Percentiles rank a stretch among this genome's conserved stretches.
These are phyloP conservation scores for Aplochiton taeniatus DNA, from an alignment of 2,797 vertebrate genomes.

Conservation along the genomic window DNA sequence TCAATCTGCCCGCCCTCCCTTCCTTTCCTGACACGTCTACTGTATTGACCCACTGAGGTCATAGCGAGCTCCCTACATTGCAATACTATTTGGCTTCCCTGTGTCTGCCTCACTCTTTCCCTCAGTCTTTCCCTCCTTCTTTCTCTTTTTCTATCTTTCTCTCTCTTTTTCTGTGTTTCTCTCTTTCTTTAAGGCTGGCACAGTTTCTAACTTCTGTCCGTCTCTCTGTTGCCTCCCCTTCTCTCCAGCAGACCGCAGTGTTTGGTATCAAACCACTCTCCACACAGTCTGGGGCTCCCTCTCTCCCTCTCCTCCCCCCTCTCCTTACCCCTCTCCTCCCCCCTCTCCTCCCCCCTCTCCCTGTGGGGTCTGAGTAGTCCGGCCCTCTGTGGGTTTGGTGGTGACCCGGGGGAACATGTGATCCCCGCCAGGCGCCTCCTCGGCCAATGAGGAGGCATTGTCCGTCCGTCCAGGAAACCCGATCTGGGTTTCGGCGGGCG, in stretches of 20 bases:
- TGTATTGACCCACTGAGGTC: no score
- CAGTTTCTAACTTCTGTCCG: constrained; percentile 15
- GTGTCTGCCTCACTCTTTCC: neutral
- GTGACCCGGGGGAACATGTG: constrained; percentile 56
- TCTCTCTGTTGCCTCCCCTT: constrained; percentile 2
- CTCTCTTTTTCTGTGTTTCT: constrained; percentile 11
- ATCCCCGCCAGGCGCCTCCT: neutral
- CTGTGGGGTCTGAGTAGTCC: constrained; percentile 68
- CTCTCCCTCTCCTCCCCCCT: constrained; percentile 27
- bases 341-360: constrained; percentile 24
- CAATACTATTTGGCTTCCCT: no score
- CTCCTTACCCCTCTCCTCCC: constrained; percentile 13
- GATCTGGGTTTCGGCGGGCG: constrained; percentile 55
- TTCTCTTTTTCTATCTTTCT: neutral
- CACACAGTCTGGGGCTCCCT: constrained; percentile 14
- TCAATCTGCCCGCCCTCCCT: no score
- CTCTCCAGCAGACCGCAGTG: constrained; percentile 28
- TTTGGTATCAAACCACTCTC: constrained; percentile 31
- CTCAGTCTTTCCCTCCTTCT: neutral
- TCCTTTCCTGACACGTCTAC: no score
- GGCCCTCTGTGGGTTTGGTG: constrained; percentile 42
- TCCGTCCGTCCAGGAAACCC: constrained; percentile 44
- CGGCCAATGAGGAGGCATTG: neutral
- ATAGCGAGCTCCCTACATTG: neutral
- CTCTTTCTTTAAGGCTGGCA: constrained; percentile 7